phyloP scores from a whole-genome alignment of 2,888 invertebrate genomes.

The Epinotia brunnichana region DNA sequence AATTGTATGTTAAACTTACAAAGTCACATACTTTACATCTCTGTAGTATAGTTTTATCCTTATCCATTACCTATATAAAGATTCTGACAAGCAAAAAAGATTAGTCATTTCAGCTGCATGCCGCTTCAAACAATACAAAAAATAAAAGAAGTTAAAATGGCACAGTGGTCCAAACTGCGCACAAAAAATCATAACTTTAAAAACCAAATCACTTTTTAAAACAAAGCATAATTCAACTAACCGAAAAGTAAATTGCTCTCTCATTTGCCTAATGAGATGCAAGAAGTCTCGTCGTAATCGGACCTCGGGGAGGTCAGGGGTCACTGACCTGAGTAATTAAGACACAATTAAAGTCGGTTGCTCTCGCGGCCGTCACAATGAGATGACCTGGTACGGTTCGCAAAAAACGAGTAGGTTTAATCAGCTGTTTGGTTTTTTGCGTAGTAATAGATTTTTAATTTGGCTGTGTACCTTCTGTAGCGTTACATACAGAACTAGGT shows the following conservation, averaged over 20 bases:
- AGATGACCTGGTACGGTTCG: conserved; percentile 32
- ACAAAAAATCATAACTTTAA: conserved; percentile 17
- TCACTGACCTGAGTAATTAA: conserved; percentile 59
- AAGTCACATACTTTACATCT: not conserved
- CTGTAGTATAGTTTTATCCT: not conserved
- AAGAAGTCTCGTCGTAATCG: conserved; percentile 31
- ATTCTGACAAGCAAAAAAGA: not conserved
- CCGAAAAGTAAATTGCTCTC: conserved; percentile 29
- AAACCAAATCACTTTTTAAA: conserved; percentile 15
- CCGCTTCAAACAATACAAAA: not conserved
- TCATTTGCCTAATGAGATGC: conserved; percentile 39
- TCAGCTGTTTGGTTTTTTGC: conserved; percentile 23
- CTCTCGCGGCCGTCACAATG: conserved; percentile 23
- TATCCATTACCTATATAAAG: not conserved
- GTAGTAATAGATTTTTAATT: conserved; percentile 26
- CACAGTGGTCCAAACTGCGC: not conserved
- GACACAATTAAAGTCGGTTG: conserved; percentile 52
- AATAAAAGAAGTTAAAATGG: not conserved
- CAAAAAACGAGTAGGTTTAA: conserved; percentile 28
- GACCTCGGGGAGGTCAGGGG: conserved; percentile 46
- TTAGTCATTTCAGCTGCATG: not conserved
- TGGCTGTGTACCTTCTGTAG: conserved; percentile 3
- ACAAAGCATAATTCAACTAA: conserved; percentile 28
- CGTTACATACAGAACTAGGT: too few relatives aligned
- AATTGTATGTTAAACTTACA: not conserved